phyloP scores from a whole-genome alignment of 35 echinoderm and acorn worm species.

The Acanthaster planci region DNA sequence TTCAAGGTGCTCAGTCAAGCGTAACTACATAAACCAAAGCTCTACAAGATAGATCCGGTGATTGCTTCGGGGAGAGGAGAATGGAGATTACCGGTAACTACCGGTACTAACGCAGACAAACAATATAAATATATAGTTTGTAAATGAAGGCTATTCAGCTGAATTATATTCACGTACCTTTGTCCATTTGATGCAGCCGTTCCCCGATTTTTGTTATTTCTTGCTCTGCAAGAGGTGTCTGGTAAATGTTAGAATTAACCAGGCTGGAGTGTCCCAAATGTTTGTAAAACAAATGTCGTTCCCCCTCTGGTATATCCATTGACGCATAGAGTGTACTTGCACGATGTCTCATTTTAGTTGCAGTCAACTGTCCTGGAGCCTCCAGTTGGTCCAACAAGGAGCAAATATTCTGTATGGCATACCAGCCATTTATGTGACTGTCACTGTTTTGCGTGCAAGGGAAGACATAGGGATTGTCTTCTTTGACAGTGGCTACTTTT shows the following conservation, averaged over 20 bases:
- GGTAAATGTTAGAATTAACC: conserved; percentile 17
- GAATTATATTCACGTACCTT: neutral
- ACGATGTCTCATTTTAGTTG: neutral
- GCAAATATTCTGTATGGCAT: conserved; percentile 22
- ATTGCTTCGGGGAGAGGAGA: too few species aligned
- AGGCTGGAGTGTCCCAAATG: conserved; percentile 16
- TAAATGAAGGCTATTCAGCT: too few species aligned
- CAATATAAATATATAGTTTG: too few species aligned
- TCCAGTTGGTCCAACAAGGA: neutral
- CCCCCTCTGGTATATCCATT: conserved; percentile 10
- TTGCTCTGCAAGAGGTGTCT: conserved; percentile 10
- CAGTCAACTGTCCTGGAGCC: neutral
- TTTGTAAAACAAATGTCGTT: conserved; percentile 16
- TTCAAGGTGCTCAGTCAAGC: too few species aligned
- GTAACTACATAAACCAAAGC: too few species aligned
- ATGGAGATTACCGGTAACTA: too few species aligned
- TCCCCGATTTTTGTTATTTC: neutral
- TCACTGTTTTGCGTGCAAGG: conserved; percentile 28
- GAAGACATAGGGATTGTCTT: conserved; percentile 51
- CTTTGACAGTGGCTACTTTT: conserved; percentile 14
- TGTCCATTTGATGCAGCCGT: conserved; percentile 9
- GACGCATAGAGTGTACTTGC: conserved; percentile 7
- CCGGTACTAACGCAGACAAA: too few species aligned
- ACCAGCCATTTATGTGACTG: conserved; percentile 56
- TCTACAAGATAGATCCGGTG: too few species aligned